Percentiles rank a stretch among this genome's conserved stretches.
Conservation (phyloP, 2,797 vertebrate genomes). For the Sandelia bainsii region DNA sequence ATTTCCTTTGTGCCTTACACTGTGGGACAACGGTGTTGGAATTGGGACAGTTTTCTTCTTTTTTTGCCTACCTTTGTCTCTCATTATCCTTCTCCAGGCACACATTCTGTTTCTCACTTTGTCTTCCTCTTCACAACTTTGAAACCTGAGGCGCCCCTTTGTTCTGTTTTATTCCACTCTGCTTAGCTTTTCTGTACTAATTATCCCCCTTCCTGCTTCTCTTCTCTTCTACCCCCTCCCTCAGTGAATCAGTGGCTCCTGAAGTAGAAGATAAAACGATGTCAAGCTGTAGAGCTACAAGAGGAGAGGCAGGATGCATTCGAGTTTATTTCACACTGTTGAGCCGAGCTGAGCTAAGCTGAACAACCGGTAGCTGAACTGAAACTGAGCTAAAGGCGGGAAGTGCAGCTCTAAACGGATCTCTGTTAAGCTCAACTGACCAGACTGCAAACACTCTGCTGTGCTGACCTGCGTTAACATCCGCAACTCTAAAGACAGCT, state of each 20-base stretch:
- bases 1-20: not conserved
- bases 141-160: conserved; percentile 35
- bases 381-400: not conserved
- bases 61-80: conserved; percentile 10
- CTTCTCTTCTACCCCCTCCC: conserved; percentile 4
- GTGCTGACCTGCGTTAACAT: conserved; percentile 30
- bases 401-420: conserved; percentile 4
- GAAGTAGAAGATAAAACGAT: conserved; percentile 81
- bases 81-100: conserved; percentile 7
- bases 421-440: conserved; percentile 29
- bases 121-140: conserved; percentile 13
- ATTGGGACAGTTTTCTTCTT: not conserved
- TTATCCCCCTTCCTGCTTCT: conserved; percentile 16
- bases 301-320: conserved; percentile 35
- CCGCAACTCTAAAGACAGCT: conserved; percentile 9
- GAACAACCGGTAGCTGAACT: conserved; percentile 8
- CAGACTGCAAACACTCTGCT: conserved; percentile 19
- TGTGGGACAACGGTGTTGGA: conserved; percentile 4
- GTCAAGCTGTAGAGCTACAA: not conserved
- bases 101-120: conserved; percentile 15
- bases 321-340: conserved; percentile 40
- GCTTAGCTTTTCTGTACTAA: conserved; percentile 37
- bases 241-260: conserved; percentile 96
- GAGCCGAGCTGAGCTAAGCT: conserved; percentile 26
- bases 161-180: conserved; percentile 29